A percentile compares a stretch with the other conserved stretches of the same genome.
phyloP scores from a whole-genome alignment of 2,888 invertebrate species.

The Psylliodes chrysocephalus region DNA sequence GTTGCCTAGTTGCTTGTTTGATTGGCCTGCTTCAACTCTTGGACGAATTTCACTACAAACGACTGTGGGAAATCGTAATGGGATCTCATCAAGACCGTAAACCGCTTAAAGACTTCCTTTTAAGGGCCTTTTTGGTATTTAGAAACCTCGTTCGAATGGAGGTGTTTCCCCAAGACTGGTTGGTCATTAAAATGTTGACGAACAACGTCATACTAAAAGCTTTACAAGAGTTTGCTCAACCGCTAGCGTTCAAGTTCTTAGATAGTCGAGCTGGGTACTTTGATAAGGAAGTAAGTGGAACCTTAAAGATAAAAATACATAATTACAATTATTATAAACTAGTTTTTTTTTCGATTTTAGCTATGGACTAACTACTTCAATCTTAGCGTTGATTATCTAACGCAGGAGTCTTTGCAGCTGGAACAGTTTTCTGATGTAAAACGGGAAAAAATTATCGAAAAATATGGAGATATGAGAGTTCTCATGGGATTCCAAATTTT shows the following conservation, averaged over 20 bases:
- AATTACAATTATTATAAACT: no score
- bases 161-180: constrained; percentile 90
- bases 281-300: constrained; percentile 73
- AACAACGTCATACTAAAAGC: constrained; percentile 88
- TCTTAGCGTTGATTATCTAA: constrained; percentile 81
- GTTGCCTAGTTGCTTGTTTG: constrained; percentile 87
- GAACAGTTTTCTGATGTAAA: constrained; percentile 86
- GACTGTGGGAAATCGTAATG: constrained; percentile 84
- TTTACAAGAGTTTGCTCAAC: constrained; percentile 88
- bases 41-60: constrained; percentile 87
- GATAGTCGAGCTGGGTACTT: constrained; percentile 76
- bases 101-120: constrained; percentile 86
- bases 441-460: constrained; percentile 79
- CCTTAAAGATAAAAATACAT: no score
- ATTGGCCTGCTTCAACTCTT: constrained; percentile 87
- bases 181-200: constrained; percentile 87
- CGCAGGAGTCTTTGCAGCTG: constrained; percentile 82
- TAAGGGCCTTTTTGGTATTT: constrained; percentile 83
- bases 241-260: constrained; percentile 84
- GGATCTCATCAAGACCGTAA: constrained; percentile 77
- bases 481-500: constrained; percentile 92
- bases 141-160: constrained; percentile 82
- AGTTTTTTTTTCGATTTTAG: constrained; percentile 61
- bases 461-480: constrained; percentile 90
- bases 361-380: constrained; percentile 80